Evolutionary conservation across 1,140 invertebrate species (phyloP).

Genomic region (Drosophila truncata): DNA sequence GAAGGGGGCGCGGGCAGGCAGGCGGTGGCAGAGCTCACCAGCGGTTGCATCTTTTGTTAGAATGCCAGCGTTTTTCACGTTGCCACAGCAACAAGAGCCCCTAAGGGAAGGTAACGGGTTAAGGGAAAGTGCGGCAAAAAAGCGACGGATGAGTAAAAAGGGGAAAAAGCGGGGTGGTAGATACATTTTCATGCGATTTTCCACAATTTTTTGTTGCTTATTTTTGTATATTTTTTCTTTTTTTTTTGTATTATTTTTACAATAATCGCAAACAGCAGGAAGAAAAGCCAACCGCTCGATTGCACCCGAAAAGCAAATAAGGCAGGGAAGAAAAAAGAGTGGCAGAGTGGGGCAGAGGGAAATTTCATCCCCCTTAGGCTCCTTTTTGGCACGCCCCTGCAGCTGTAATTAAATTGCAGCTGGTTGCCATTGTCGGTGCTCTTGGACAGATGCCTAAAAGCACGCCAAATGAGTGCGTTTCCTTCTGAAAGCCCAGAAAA

Average conservation of each 20-base stretch:
- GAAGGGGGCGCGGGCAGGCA: background rate
- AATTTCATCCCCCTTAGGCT: background rate
- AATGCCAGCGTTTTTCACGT: constrained; percentile 50
- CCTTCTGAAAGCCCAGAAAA: constrained; percentile 10
- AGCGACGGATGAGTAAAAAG: background rate
- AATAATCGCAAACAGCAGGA: constrained; percentile 68
- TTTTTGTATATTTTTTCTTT: constrained; percentile 6
- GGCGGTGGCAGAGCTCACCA: constrained; percentile 39
- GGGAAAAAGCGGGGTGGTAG: background rate
- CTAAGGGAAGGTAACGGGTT: constrained; percentile 11
- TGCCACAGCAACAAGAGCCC: constrained; percentile 55
- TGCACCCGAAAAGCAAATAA: background rate
- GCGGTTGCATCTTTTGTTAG: constrained; percentile 78
- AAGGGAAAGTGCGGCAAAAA: background rate
- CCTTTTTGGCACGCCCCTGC: constrained; percentile 52
- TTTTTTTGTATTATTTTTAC: constrained; percentile 58
- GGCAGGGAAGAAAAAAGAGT: too few relatives aligned
- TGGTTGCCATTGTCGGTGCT: constrained; percentile 57
- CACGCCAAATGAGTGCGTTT: constrained; percentile 38
- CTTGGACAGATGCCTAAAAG: constrained; percentile 61
- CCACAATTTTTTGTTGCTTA: constrained; percentile 12
- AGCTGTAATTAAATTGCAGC: constrained; percentile 79
- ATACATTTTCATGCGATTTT: constrained; percentile 63
- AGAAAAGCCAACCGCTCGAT: constrained; percentile 36
- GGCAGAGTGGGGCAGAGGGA: too few relatives aligned